Percentiles rank a stretch among this genome's conserved stretches.
phyloP scores from a whole-genome alignment of 2,888 invertebrate genomes.

The Agonopterix subpropinquella region DNA sequence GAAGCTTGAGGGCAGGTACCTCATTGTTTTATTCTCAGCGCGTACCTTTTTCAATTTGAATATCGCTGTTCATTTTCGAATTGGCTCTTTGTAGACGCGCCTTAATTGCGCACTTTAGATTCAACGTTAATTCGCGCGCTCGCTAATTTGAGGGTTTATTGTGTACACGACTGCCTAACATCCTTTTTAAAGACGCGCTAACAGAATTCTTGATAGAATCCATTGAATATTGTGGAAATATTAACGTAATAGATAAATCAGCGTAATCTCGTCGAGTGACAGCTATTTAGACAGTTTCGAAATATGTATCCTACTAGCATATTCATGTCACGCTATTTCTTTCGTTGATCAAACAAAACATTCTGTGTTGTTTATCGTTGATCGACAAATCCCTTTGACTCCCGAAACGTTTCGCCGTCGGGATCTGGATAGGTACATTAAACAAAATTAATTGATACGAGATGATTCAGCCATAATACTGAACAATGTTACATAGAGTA shows the following conservation, averaged over 20 bases:
- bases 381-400: constrained; percentile 50
- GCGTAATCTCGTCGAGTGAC: constrained; percentile 33
- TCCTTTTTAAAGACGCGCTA: constrained; percentile 51
- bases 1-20: constrained; percentile 31
- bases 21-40: constrained; percentile 66
- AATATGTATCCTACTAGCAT: constrained; percentile 40
- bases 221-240: constrained; percentile 28
- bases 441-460: constrained; percentile 66
- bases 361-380: constrained; percentile 37
- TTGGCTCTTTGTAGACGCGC: constrained; percentile 65
- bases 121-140: constrained; percentile 65
- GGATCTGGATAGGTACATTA: constrained; percentile 55
- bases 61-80: constrained; percentile 70
- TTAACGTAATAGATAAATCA: constrained; percentile 38
- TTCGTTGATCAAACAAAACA: constrained; percentile 32
- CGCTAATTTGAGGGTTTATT: constrained; percentile 70
- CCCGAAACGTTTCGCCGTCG: constrained; percentile 48
- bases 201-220: constrained; percentile 50
- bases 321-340: constrained; percentile 44
- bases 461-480: constrained; percentile 55
- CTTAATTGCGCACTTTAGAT: constrained; percentile 71
- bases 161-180: constrained; percentile 54
- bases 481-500: constrained; percentile 37
- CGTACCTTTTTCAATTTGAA: constrained; percentile 73
- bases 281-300: constrained; percentile 41